phyloP scores from a whole-genome alignment of 2,888 invertebrate species.

The Brassicogethes aeneus region DNA sequence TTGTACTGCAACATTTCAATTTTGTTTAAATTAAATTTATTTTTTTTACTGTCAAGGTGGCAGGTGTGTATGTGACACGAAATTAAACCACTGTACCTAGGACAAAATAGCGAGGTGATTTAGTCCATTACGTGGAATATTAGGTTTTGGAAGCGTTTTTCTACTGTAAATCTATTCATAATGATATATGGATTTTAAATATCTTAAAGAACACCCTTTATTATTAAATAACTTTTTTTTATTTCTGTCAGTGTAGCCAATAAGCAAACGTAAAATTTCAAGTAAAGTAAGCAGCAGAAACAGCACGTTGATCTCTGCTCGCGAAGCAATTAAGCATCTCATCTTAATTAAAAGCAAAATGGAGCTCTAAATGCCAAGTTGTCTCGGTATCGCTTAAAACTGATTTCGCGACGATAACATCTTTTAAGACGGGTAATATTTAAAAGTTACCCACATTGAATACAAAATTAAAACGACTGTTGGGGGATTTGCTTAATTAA shows the following conservation, averaged over 20 bases:
- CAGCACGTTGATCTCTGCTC: slow-evolving; percentile 24
- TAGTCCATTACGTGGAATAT: too few relatives aligned
- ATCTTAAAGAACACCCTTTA: slow-evolving; percentile 8
- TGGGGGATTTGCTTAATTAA: too few relatives aligned
- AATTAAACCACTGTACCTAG: too few relatives aligned
- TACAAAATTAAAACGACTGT: slow-evolving; percentile 36
- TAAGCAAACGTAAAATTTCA: slow-evolving; percentile 8
- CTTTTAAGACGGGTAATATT: slow-evolving; percentile 26
- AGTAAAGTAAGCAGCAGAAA: slow-evolving; percentile 13
- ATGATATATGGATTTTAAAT: slow-evolving; percentile 11
- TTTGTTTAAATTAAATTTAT: too few relatives aligned
- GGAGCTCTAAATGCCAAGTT: slow-evolving; percentile 32
- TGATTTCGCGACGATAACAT: slow-evolving; percentile 25
- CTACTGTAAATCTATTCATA: too few relatives aligned
- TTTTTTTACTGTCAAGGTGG: too few relatives aligned
- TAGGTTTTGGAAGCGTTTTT: too few relatives aligned
- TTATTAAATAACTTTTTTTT: too few relatives aligned
- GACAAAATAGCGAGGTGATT: too few relatives aligned
- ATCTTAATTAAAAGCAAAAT: slow-evolving; percentile 36
- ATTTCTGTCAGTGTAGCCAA: slow-evolving; percentile 12
- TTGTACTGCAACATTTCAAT: too few relatives aligned
- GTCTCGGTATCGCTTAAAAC: slow-evolving; percentile 30
- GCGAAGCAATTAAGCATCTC: slow-evolving; percentile 35
- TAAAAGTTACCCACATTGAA: slow-evolving; percentile 35
- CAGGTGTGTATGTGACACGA: too few relatives aligned